phyloP scores from a whole-genome alignment of 2,113 vertebrate species.

The Galeopterus variegatus region DNA sequence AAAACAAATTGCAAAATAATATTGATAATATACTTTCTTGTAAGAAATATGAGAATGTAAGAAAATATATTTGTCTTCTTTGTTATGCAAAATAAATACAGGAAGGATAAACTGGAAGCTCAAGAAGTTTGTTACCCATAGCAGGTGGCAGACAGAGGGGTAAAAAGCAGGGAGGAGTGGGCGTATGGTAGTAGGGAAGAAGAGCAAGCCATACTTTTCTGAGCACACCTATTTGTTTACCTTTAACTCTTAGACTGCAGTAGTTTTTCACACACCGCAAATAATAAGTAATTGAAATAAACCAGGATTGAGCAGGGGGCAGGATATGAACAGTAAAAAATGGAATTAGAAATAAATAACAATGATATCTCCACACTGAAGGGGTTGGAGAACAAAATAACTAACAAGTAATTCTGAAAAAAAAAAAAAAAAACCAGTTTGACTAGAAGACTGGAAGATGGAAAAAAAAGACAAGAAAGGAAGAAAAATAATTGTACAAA shows the following conservation, averaged over 20 bases:
- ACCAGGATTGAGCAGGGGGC: background rate
- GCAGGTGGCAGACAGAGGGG: background rate
- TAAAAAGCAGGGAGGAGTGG: background rate
- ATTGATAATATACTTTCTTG: background rate
- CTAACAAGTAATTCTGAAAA: background rate
- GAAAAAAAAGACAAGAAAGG: background rate
- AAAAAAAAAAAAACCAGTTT: background rate
- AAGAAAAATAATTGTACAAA: fast-evolving
- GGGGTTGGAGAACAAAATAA: background rate
- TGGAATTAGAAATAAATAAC: background rate
- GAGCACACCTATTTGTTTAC: background rate
- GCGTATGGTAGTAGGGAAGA: too few species aligned
- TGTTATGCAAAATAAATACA: background rate
- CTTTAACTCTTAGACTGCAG: background rate
- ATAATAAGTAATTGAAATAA: background rate
- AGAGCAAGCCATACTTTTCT: background rate
- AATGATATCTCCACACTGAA: background rate
- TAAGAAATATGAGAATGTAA: background rate
- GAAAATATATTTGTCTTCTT: background rate
- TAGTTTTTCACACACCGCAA: background rate
- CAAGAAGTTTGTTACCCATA: background rate
- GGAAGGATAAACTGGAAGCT: background rate
- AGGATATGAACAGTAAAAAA: background rate
- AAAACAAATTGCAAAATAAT: background rate
- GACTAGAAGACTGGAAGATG: background rate